Evolutionary conservation across 2,797 vertebrate genomes (phyloP).

Genomic region (Pempheris klunzingeri): DNA sequence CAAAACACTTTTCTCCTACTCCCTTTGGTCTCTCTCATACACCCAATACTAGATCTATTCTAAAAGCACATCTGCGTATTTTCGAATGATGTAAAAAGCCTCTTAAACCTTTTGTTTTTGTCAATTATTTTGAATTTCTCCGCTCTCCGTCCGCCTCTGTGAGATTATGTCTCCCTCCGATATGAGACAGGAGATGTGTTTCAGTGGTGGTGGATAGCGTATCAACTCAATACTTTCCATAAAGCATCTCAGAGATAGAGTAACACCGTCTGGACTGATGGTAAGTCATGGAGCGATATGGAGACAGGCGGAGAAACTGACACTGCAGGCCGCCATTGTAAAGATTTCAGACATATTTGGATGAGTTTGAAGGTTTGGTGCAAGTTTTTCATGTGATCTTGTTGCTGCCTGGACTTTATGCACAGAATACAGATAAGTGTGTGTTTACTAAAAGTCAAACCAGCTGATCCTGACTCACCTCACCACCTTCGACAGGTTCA

Average conservation of each 20-base stretch:
- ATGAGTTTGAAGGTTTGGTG: not conserved
- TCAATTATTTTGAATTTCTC: not conserved
- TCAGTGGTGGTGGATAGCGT: slow-evolving; percentile 54
- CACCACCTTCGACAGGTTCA: slow-evolving; percentile 81
- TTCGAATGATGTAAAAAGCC: slow-evolving; percentile 12
- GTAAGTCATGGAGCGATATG: slow-evolving; percentile 23
- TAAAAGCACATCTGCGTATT: slow-evolving; percentile 26
- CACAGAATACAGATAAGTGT: not conserved
- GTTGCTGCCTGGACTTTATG: not conserved
- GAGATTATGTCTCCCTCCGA: slow-evolving; percentile 3
- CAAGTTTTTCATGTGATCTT: not conserved
- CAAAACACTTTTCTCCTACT: slow-evolving; percentile 32
- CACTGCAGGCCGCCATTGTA: not conserved
- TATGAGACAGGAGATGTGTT: slow-evolving; percentile 33
- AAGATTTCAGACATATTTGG: slow-evolving; percentile 9
- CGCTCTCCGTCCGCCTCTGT: not conserved
- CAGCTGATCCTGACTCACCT: slow-evolving; percentile 73
- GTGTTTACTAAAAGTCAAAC: slow-evolving; percentile 13
- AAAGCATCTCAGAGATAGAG: slow-evolving; percentile 57
- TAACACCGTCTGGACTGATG: slow-evolving; percentile 49
- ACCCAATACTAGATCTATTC: not conserved
- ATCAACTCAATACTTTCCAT: slow-evolving; percentile 69
- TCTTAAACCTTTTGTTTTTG: slow-evolving; percentile 5
- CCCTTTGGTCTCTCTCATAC: slow-evolving; percentile 11
- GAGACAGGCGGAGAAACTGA: slow-evolving; percentile 26